Percentiles rank a stretch among this genome's conserved stretches.
Evolutionary conservation across 2,113 vertebrate genomes (phyloP).

Genomic region (Calyptommatus sinebrachiatus): DNA sequence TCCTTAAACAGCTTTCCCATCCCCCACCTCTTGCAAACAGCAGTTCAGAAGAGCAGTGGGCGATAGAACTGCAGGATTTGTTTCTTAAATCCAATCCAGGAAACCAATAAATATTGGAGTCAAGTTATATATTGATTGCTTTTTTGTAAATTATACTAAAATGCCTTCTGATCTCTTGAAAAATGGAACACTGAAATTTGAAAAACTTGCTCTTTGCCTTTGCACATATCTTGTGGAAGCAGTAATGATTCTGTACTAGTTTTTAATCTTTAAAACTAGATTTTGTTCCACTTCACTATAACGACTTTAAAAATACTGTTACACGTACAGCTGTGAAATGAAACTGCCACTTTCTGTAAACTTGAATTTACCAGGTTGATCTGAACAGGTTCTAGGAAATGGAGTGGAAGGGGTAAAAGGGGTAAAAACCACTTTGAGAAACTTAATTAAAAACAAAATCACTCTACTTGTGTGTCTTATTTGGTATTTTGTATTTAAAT

Average conservation of each 20-base stretch:
- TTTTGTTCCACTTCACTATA: conserved; percentile 23
- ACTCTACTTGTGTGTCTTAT: conserved; percentile 68
- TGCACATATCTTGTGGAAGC: conserved; percentile 7
- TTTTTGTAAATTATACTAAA: background rate
- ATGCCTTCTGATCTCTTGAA: conserved; percentile 9
- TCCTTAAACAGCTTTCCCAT: background rate
- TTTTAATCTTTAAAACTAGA: conserved; percentile 29
- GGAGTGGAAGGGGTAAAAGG: conserved; percentile 25
- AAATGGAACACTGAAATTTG: conserved; percentile 1
- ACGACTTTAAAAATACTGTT: conserved; percentile 55
- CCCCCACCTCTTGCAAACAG: background rate
- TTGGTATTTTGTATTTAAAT: conserved; percentile 87
- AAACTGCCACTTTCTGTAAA: conserved; percentile 67
- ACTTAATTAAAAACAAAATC: conserved; percentile 61
- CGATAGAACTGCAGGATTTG: background rate
- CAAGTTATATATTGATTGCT: background rate
- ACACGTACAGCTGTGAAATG: conserved; percentile 68
- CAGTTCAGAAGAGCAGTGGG: conserved; percentile 1
- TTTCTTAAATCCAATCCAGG: background rate
- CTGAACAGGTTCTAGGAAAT: conserved; percentile 61
- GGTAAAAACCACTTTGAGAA: conserved; percentile 64
- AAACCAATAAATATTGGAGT: background rate
- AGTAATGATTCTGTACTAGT: conserved; percentile 1
- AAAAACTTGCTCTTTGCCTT: conserved; percentile 22
- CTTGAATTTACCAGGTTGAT: conserved; percentile 66